A percentile compares a stretch with the other conserved stretches of the same genome.
Evolutionary conservation across 2,113 vertebrate species (phyloP).

Genomic region (Formicarius rufipectus): DNA sequence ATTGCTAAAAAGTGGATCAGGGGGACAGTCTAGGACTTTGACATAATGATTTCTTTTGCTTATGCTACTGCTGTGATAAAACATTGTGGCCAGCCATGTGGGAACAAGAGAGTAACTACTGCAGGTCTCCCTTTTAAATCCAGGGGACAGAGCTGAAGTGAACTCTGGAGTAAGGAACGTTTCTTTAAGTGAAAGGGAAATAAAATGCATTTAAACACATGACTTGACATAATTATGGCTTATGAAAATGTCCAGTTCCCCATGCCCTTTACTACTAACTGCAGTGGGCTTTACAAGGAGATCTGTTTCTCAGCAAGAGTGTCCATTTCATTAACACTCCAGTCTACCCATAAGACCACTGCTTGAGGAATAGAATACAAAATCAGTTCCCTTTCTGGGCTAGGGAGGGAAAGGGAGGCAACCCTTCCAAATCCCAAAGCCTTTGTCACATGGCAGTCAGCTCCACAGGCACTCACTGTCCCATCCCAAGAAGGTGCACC

Average conservation of each 20-base stretch:
- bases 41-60: not conserved
- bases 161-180: not conserved
- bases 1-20: not conserved
- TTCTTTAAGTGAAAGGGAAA: not conserved
- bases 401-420: not conserved
- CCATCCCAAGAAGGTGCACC: not conserved
- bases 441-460: not conserved
- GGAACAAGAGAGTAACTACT: not conserved
- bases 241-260: not conserved
- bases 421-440: not conserved
- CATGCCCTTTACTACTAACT: not conserved
- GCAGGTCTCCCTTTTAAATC: not conserved
- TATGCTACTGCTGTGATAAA: not conserved
- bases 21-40: not conserved
- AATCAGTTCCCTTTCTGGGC: not conserved
- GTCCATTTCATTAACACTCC: not conserved
- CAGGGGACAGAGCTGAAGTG: not conserved
- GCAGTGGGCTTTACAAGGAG: not conserved
- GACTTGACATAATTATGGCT: not conserved
- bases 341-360: not conserved
- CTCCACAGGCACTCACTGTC: not conserved
- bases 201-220: not conserved
- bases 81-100: not conserved
- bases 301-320: not conserved
- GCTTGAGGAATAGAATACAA: not conserved